These are phyloP conservation scores for Drosophila sucinea DNA, from an alignment of 1,140 invertebrate genomes.

Conservation along the genomic window DNA sequence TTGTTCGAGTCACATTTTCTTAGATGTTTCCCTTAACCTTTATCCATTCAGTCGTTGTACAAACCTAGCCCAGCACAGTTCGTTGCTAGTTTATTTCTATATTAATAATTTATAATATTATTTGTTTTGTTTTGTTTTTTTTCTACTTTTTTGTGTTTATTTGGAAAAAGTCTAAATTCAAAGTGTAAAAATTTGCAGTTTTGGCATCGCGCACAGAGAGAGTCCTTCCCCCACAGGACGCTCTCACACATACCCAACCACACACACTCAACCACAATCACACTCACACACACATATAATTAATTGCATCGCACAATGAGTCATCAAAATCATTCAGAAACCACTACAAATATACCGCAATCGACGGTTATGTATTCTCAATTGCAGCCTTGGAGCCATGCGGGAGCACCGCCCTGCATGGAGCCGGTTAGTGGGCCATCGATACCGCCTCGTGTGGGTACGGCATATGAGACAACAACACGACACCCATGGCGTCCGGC, in stretches of 20 bases:
- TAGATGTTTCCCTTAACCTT: conserved; percentile 5
- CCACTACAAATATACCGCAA: conserved; percentile 36
- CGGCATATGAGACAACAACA: conserved; percentile 81
- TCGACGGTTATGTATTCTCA: conserved; percentile 86
- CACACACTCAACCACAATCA: no score
- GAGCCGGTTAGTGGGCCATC: conserved; percentile 84
- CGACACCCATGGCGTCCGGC: conserved; percentile 90
- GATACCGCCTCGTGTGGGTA: conserved; percentile 84
- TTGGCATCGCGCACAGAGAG: conserved; percentile 18
- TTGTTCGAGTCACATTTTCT: neutral
- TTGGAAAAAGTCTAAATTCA: neutral
- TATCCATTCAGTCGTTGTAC: neutral
- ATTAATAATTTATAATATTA: neutral
- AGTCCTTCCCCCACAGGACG: conserved; percentile 27
- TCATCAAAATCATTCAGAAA: conserved; percentile 5
- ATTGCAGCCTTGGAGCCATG: conserved; percentile 87
- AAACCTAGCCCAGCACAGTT: conserved; percentile 2
- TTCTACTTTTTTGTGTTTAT: neutral
- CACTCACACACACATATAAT: conserved; percentile 17
- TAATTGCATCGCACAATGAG: conserved; percentile 15
- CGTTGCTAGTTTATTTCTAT: neutral
- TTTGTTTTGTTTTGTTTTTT: no score
- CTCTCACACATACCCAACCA: neutral
- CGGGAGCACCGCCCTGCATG: conserved; percentile 85
- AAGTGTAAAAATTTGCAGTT: neutral